These are phyloP conservation scores for Macroglossus sobrinus DNA, from an alignment of 2,113 vertebrate genomes.

Conservation along the genomic window DNA sequence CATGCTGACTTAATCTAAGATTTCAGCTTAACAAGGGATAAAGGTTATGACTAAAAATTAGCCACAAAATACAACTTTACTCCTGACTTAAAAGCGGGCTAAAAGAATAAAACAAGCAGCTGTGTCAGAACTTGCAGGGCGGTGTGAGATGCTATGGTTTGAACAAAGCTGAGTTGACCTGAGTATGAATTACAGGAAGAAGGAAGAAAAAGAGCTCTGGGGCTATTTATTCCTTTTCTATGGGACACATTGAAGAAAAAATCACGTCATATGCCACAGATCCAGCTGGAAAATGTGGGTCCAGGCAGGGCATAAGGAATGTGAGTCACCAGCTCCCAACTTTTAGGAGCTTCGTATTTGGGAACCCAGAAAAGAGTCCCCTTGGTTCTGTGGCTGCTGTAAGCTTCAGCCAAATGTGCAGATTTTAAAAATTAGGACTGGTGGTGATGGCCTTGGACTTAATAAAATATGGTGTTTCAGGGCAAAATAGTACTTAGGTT, in stretches of 20 bases:
- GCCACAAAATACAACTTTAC: constrained; percentile 55
- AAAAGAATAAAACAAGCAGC: constrained; percentile 28
- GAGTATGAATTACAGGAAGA: constrained; percentile 67
- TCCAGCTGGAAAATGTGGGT: neutral
- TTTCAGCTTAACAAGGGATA: constrained; percentile 35
- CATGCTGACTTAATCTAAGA: constrained; percentile 15
- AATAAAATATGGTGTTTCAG: neutral
- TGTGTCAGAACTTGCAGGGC: constrained; percentile 39
- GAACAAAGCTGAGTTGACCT: constrained; percentile 45
- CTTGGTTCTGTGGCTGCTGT: neutral
- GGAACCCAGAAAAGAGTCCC: neutral
- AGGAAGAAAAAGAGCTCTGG: constrained; percentile 33
- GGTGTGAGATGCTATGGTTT: neutral
- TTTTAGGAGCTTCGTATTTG: neutral
- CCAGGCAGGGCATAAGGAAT: neutral
- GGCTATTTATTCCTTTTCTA: constrained; percentile 60
- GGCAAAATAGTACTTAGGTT: neutral
- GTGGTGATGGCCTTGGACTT: neutral
- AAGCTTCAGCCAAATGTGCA: neutral
- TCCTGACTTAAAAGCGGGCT: constrained; percentile 6
- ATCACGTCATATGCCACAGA: neutral
- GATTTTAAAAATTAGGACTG: neutral
- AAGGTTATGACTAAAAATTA: constrained; percentile 28
- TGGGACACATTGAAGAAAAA: constrained; percentile 50
- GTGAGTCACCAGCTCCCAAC: neutral